phyloP scores from a whole-genome alignment of 2,888 invertebrate genomes.

The Himalopsyche tibetana region DNA sequence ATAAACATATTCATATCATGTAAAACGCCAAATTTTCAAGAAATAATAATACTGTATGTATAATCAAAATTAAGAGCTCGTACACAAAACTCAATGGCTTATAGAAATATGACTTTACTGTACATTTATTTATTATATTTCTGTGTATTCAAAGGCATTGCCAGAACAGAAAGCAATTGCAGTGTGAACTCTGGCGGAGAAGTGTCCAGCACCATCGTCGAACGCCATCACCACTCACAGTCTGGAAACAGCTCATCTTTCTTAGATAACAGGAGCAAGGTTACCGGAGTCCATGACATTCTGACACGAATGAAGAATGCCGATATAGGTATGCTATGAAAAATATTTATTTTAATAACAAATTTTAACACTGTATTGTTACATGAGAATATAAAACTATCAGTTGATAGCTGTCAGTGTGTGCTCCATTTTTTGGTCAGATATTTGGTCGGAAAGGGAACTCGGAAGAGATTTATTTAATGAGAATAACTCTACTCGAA shows the following conservation, averaged over 20 bases:
- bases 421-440: too few species aligned
- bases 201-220: conserved; percentile 64
- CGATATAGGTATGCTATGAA: conserved; percentile 77
- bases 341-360: background rate
- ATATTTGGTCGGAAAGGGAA: too few species aligned
- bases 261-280: conserved; percentile 83
- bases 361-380: too few species aligned
- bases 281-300: conserved; percentile 86
- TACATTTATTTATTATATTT: background rate
- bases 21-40: too few species aligned
- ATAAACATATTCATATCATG: too few species aligned
- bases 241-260: conserved; percentile 75
- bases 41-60: too few species aligned
- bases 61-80: too few species aligned
- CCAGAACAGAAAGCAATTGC: conserved; percentile 73
- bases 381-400: too few species aligned
- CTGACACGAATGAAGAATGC: conserved; percentile 87
- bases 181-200: conserved; percentile 70
- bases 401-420: too few species aligned
- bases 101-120: background rate
- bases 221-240: conserved; percentile 67
- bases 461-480: too few species aligned
- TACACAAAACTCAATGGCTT: background rate
- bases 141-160: conserved; percentile 68
- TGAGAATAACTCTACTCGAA: too few species aligned